These are phyloP conservation scores for Clistopyga incitator DNA, from an alignment of 2,888 invertebrate genomes.

Conservation along the genomic window DNA sequence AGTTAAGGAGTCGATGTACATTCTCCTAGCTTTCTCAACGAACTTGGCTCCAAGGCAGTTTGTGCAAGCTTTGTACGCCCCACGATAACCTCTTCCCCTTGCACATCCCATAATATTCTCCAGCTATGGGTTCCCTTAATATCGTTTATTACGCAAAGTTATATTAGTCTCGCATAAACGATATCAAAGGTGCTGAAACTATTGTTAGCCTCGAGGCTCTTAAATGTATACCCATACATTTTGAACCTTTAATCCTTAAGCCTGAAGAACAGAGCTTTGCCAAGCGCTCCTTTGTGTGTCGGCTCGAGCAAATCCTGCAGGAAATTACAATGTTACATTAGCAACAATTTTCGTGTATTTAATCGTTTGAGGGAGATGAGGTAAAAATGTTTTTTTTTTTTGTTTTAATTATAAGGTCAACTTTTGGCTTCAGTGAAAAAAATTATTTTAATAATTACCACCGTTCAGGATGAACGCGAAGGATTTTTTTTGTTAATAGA, in stretches of 20 bases:
- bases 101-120: not conserved
- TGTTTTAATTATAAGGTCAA: no score
- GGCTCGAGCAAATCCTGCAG: not conserved
- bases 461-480: no score
- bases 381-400: no score
- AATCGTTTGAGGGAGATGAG: no score
- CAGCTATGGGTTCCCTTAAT: slow-evolving; percentile 53
- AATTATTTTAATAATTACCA: no score
- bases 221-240: not conserved
- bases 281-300: not conserved
- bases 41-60: not conserved
- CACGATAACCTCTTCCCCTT: slow-evolving; percentile 5
- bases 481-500: no score
- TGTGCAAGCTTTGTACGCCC: not conserved
- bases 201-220: slow-evolving; percentile 16
- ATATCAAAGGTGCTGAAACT: slow-evolving; percentile 59
- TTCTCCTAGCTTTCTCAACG: not conserved
- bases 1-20: slow-evolving; percentile 25
- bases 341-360: no score
- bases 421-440: no score
- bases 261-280: not conserved
- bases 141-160: slow-evolving; percentile 75
- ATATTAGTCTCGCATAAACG: slow-evolving; percentile 73
- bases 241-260: not conserved
- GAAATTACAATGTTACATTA: not conserved